Percentiles rank a stretch among this genome's conserved stretches.
phyloP scores from a whole-genome alignment of 2,888 invertebrate species.

The Endomychus coccineus region DNA sequence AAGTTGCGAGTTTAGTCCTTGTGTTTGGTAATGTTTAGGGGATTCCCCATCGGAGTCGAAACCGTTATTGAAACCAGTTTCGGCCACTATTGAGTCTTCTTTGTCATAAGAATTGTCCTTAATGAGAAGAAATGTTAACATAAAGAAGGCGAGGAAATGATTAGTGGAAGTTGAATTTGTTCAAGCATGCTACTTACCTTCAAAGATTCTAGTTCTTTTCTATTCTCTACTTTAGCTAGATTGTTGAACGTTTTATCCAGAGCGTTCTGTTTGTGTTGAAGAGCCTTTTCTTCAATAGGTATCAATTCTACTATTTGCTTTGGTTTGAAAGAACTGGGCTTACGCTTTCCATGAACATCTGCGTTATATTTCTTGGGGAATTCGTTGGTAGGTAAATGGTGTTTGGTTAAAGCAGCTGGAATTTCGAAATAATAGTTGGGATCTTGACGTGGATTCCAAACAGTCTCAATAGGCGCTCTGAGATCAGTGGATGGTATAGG shows the following conservation, averaged over 20 bases:
- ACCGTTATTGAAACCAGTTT: slow-evolving; percentile 17
- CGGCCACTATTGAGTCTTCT: slow-evolving; percentile 21
- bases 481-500: slow-evolving; percentile 45
- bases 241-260: slow-evolving; percentile 38
- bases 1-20: slow-evolving; percentile 29
- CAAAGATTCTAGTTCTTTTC: slow-evolving; percentile 36
- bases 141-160: slow-evolving; percentile 1
- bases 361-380: slow-evolving; percentile 55
- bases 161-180: background rate
- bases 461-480: slow-evolving; percentile 42
- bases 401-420: slow-evolving; percentile 38
- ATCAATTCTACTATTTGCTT: slow-evolving; percentile 45
- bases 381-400: slow-evolving; percentile 47
- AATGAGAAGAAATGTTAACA: background rate
- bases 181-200: slow-evolving; percentile 6
- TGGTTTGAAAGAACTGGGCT: slow-evolving; percentile 36
- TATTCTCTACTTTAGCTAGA: slow-evolving; percentile 48
- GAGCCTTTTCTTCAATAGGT: slow-evolving; percentile 42
- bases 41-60: slow-evolving; percentile 18
- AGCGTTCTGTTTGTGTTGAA: slow-evolving; percentile 35
- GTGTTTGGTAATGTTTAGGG: slow-evolving; percentile 21
- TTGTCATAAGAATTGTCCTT: slow-evolving; percentile 8
- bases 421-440: slow-evolving; percentile 39
- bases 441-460: slow-evolving; percentile 41
- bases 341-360: slow-evolving; percentile 41